A percentile compares a stretch with the other conserved stretches of the same genome.
These are phyloP conservation scores for Chorisops tibialis DNA, from an alignment of 2,888 invertebrate species.

Conservation along the genomic window DNA sequence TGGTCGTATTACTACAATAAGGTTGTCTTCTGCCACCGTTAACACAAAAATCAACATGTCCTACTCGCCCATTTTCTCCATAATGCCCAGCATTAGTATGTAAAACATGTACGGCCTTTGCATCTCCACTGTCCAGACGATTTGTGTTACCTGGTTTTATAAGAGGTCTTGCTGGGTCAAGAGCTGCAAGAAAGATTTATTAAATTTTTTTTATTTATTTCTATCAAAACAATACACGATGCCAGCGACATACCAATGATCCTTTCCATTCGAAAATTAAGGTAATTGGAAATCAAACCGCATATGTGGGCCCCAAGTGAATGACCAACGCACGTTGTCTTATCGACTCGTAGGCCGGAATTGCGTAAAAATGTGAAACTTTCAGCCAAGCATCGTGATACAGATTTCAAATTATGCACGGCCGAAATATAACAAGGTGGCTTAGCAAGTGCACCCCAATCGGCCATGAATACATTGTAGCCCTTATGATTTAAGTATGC, in stretches of 20 bases:
- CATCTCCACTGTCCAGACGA: constrained; percentile 69
- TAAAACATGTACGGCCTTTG: constrained; percentile 71
- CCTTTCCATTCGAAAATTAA: constrained; percentile 68
- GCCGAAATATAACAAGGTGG: constrained; percentile 73
- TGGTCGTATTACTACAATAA: constrained; percentile 68
- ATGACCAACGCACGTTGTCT: constrained; percentile 73
- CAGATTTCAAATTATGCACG: constrained; percentile 70
- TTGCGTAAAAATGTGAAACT: constrained; percentile 62
- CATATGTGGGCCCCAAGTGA: constrained; percentile 74
- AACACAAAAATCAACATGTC: constrained; percentile 76
- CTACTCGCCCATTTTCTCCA: constrained; percentile 69
- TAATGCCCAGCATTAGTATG: constrained; percentile 79
- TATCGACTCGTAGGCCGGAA: constrained; percentile 63
- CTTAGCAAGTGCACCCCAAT: constrained; percentile 70
- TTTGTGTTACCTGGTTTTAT: constrained; percentile 62
- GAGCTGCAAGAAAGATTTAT: constrained; percentile 48
- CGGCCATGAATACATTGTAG: constrained; percentile 73
- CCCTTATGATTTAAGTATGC: constrained; percentile 70
- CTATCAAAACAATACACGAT: neutral
- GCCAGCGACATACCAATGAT: constrained; percentile 60
- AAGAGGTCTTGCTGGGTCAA: constrained; percentile 74
- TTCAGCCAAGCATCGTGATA: constrained; percentile 67
- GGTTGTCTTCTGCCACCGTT: constrained; percentile 75
- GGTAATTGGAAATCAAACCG: constrained; percentile 69
- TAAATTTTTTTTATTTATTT: neutral